Evolutionary conservation across 2,113 vertebrate genomes (phyloP), one percentile per base, ranked within the genome.

Genomic region (Corythornis madagascariensis): DNA sequence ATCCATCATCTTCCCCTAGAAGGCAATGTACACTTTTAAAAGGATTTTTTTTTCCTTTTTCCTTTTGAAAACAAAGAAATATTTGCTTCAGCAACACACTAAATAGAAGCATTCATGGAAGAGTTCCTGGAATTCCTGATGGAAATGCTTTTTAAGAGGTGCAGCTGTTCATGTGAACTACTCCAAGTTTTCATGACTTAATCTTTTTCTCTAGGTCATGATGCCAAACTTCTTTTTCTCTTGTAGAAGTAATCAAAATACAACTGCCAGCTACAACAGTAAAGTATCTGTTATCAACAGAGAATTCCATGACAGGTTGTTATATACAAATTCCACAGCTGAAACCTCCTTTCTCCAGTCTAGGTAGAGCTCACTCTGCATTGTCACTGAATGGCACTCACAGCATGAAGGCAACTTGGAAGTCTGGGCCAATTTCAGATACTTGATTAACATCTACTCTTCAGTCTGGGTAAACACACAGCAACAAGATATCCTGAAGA

Each of bases 1-100:
- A 97, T 86, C n/a, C 65, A 95, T 87, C 28, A 92, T 81, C 75
- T 79, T 88, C 72, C 57, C 77, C 70, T 31, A 83, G 21, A 86
- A 45, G 15, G 29, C 35, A 73, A 91, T 1, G 7, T 28, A 11
- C 6, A 89, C 35, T 83, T 77, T 88, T 71, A 82, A 9, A 86
- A 91, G 22, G 69, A 3, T 2, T 24, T 50, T 3, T 19, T 28
- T 28, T 38, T 26, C 15, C 10, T 65, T 31, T 31, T 16, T 70
- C 31, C 42, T 59, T 79, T 86, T 63, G 61, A 67, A 91, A 92
- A 86, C 29, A 83, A 78, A 83, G 29, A 93, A 90, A 25, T 14
- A 73, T 48, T 85, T 74, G n/a, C 60, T 83, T 75, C 33, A 91
- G 80, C 67, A 94, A 83, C 33, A 67, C 45, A 76, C 7, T 66